Evolutionary conservation across 2,113 vertebrate genomes (phyloP).

Genomic region (Pseudorasbora parva): DNA sequence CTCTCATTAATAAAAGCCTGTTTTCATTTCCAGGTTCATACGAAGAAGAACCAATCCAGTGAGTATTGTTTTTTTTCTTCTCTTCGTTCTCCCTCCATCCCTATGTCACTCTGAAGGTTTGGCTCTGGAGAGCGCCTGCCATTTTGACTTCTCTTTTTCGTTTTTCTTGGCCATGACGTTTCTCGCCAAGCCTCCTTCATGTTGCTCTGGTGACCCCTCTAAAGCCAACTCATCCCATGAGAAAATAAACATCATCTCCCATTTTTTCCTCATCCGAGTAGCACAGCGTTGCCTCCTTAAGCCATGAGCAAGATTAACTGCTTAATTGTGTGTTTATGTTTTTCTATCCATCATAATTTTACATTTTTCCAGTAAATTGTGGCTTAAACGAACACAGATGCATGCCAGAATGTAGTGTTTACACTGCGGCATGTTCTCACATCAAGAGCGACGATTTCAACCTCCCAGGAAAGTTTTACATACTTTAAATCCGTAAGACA

Average conservation of each 20-base stretch:
- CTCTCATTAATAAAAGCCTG: conserved; percentile 67
- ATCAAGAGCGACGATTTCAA: conserved; percentile 36
- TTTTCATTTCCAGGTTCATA: conserved; percentile 85
- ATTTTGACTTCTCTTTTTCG: conserved; percentile 52
- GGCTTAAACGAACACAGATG: conserved; percentile 52
- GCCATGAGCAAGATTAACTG: conserved; percentile 65
- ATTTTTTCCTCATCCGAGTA: conserved; percentile 51
- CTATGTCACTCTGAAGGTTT: conserved; percentile 50
- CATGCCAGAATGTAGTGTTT: conserved; percentile 39
- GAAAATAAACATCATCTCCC: conserved; percentile 63
- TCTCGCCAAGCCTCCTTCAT: conserved; percentile 66
- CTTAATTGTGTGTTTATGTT: conserved; percentile 69
- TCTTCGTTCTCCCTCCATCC: conserved; percentile 40
- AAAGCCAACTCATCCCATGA: conserved; percentile 66
- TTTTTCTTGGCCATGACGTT: conserved; percentile 65
- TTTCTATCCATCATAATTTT: conserved; percentile 63
- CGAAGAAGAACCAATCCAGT: conserved; percentile 94
- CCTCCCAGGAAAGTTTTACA: conserved; percentile 34
- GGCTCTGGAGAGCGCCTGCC: conserved; percentile 47
- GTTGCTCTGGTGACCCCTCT: conserved; percentile 57
- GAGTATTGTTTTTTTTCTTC: conserved; percentile 76
- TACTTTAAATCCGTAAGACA: conserved; percentile 23
- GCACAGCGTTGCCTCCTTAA: conserved; percentile 54
- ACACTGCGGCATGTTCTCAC: conserved; percentile 42
- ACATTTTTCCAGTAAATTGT: conserved; percentile 59